Evolutionary conservation across 1,140 invertebrate genomes (phyloP), one percentile per base, ranked within the genome.

Genomic region (Camponotus floridanus): DNA sequence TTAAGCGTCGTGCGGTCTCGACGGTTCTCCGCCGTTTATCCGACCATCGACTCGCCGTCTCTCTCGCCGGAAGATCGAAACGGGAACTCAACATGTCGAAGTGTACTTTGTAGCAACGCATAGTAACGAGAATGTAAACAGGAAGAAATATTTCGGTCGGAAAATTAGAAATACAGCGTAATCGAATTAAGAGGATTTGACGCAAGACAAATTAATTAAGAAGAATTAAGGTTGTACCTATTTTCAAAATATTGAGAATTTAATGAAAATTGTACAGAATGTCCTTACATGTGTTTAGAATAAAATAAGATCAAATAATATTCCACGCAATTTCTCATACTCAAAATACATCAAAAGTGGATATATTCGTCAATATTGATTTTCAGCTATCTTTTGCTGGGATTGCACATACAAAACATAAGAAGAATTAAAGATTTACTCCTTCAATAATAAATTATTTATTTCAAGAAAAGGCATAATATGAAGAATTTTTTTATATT

Each of bases 1-100:
- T 81, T 83, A 83, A 83, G 79, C 79, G 79, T 67, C 79, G 79
- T 81, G 79, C 79, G 68, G 79, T 83, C 79, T 83, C 79, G 55
- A 83, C 79, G 79, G 79, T 42, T 83, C 79, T 33, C 79, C 42
- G 39, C 68, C 68, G 79, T 83, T 83, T 83, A 83, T 83, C 79
- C 79, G 39, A 73, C 68, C 79, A 83, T 83, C 55, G 79, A 73
- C 55, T 73, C 55, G 39, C 51, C 55, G 7, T 45, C 51, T 3
- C 67, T 81, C 36, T 11, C 59, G 26, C 33, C 26, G 9, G 36
- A 81, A 31, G 26, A 81, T 33, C 36, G 26, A 5, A 11, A 61
- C 51, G 51, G 31, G 51, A 8, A 11, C 31, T 21, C 51, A 11
- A 61, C 39, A 45, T 45, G 26, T n/a, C 39, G 42, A 13, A 8